Base-by-base conservation (phyloP, 2,113 vertebrate species). In the Hymenochirus boettgeri region DNA sequence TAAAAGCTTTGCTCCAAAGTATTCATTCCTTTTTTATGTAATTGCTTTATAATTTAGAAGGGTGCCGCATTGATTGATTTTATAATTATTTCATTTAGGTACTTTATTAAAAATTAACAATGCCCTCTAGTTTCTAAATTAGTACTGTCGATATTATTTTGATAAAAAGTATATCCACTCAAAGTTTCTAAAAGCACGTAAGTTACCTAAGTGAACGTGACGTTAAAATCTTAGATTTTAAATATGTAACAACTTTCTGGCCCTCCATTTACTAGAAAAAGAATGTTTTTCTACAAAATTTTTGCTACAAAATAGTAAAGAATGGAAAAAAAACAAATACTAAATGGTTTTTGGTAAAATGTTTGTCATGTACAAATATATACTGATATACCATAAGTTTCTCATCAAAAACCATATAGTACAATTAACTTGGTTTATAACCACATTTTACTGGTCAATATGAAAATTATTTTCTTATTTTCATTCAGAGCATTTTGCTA, bases 51-150 rank as follows among this genome's bases (percentile, higher is more conserved):
- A 78, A 85, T 85, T 88, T 85, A 77, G 76, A 76, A 80, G 79
- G 79, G 82, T 84, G 82, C 79, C 80, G 81, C 75, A 64, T 80
- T 89, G 87, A 90, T 88, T 83, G 85, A 88, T 88, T 84, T 73
- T 79, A 55, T 88, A 89, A 86, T 88, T 86, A 85, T 88, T 89
- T 88, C 79, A 85, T 82, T 88, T 84, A 79, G 79, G 78, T 79
- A 76, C 80, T 81, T 76, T 85, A 89, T 88, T 86, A 89, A 90
- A 88, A 85, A 88, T 88, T 88, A 83, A 90, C 84, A 82, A 71
- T 76, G 71, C 74, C 69, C 82, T 85, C 82, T 84, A 89, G 81
- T 80, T 87, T 83, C 81, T 81, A 88, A 88, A 88, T 89, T 88
- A 87, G 60, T 71, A 63, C 26, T 84, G 81, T 84, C 79, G 82